Percentiles rank a stretch among this genome's conserved stretches.
Conservation (phyloP, 1,140 invertebrate genomes). For the Cydia fagiglandana region DNA sequence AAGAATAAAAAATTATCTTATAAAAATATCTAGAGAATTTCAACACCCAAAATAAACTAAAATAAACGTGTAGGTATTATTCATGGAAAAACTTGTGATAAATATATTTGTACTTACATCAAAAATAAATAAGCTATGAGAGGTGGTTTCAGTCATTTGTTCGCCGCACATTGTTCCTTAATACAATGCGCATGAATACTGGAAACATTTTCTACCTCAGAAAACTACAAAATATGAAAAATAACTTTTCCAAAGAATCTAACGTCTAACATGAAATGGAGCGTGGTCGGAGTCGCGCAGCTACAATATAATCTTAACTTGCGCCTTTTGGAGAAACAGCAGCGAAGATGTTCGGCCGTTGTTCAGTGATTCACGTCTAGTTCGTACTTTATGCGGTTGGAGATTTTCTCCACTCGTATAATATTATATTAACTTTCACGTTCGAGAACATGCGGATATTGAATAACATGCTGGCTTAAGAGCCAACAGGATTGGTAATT, state of each 20-base stretch:
- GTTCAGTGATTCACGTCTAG: constrained; percentile 7
- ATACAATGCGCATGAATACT: constrained; percentile 3
- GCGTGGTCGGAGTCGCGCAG: constrained; percentile 3
- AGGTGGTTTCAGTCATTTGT: not conserved
- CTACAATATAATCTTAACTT: constrained; percentile 30
- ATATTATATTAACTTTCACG: not conserved
- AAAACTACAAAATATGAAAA: constrained; percentile 20
- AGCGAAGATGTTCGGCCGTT: constrained; percentile 21
- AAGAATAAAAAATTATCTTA: not conserved
- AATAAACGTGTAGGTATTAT: not conserved
- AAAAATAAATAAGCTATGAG: not conserved
- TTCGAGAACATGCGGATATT: too few species aligned
- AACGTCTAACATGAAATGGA: constrained; percentile 28
- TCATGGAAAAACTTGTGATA: not conserved
- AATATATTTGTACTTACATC: not conserved
- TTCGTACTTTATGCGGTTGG: constrained; percentile 4
- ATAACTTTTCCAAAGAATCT: constrained; percentile 20
- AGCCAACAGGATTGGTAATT: too few species aligned
- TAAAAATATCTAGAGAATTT: not conserved
- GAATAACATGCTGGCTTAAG: too few species aligned
- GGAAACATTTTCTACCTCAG: constrained; percentile 4
- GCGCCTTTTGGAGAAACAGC: constrained; percentile 11
- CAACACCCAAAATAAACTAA: not conserved
- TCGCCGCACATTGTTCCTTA: not conserved
- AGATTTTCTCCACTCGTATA: constrained; percentile 14